A percentile compares a stretch with the other conserved stretches of the same genome.
Conservation (phyloP, 2,888 invertebrate species). For the Entomobrya proxima region DNA sequence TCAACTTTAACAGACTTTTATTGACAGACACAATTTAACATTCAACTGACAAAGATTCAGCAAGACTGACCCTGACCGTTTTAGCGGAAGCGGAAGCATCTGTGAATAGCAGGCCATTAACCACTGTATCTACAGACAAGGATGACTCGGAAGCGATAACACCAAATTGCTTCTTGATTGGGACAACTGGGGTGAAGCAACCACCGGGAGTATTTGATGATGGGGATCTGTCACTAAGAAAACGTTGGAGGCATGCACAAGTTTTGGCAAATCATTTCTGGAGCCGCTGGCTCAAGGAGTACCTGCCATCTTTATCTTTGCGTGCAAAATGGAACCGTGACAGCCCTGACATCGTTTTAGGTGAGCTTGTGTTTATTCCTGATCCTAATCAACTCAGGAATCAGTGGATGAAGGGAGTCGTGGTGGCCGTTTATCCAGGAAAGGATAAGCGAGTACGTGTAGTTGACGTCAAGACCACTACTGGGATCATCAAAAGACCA, state of each 20-base stretch:
- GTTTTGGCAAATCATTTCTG: neutral
- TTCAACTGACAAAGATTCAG: too few relatives aligned
- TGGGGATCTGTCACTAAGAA: neutral
- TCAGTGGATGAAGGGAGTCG: neutral
- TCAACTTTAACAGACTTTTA: too few relatives aligned
- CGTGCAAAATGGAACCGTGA: neutral
- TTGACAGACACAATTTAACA: too few relatives aligned
- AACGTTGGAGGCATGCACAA: conserved; percentile 18
- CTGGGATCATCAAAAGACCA: too few relatives aligned
- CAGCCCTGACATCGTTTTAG: neutral
- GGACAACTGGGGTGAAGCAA: neutral
- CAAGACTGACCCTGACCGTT: too few relatives aligned
- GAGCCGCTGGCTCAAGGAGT: conserved; percentile 22
- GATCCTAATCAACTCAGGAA: neutral
- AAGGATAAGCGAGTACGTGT: too few relatives aligned
- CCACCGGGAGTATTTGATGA: conserved; percentile 8
- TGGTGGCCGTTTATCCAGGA: too few relatives aligned
- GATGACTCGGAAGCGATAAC: conserved; percentile 6
- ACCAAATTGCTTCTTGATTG: conserved; percentile 28
- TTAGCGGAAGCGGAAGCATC: too few relatives aligned
- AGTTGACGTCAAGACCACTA: too few relatives aligned
- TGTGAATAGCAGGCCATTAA: too few relatives aligned
- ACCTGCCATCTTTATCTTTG: neutral
- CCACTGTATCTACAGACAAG: neutral
- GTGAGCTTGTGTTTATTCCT: conserved; percentile 2